These are phyloP conservation scores for Macrosteles quadrilineatus DNA, from an alignment of 1,140 invertebrate species.

Conservation along the genomic window DNA sequence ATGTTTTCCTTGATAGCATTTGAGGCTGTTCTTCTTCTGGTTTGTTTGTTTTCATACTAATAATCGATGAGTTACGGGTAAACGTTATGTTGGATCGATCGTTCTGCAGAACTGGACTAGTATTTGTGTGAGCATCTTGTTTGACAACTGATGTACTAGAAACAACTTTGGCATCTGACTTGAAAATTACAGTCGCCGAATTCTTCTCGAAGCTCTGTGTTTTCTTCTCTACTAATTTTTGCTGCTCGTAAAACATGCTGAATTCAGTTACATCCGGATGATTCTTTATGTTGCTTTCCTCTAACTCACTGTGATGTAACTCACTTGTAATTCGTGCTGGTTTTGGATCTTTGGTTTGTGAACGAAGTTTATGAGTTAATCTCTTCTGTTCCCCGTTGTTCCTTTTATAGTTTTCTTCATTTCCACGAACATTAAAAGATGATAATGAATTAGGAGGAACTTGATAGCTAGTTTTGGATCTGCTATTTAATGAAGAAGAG, in stretches of 20 bases:
- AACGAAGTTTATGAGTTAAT: neutral
- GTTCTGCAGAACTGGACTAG: neutral
- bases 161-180: constrained; percentile 5
- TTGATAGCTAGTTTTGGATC: neutral
- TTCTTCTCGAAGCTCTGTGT: neutral
- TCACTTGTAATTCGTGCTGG: neutral
- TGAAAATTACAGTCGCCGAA: constrained; percentile 13
- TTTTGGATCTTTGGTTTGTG: neutral
- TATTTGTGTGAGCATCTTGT: neutral
- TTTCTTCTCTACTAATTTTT: neutral
- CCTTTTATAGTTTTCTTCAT: constrained; percentile 1
- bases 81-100: neutral
- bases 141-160: neutral
- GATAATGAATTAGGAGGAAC: neutral
- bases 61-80: neutral
- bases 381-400: constrained; percentile 14
- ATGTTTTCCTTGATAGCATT: neutral
- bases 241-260: constrained; percentile 20
- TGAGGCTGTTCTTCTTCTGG: neutral
- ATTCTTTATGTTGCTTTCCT: neutral
- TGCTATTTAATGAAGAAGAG: neutral
- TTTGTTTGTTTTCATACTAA: constrained; percentile 7
- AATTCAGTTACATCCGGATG: neutral
- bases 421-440: neutral
- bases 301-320: neutral